phyloP scores from a whole-genome alignment of 92 coral and sea anemone genomes.

The Meandrina meandrites region DNA sequence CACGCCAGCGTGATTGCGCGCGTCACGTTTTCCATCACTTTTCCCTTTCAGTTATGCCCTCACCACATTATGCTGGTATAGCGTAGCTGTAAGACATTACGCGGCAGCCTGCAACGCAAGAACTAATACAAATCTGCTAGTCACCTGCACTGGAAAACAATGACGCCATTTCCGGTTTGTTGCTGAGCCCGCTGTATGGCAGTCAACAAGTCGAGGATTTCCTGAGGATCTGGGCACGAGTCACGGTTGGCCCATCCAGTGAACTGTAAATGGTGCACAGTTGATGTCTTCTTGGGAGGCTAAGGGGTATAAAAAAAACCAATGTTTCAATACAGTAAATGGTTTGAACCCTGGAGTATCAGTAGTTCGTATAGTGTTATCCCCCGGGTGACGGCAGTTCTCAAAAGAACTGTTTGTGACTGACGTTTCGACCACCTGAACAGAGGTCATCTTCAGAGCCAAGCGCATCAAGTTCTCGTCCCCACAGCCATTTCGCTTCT shows the following conservation, averaged over 20 bases:
- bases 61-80: too few species aligned
- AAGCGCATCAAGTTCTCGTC: too few species aligned
- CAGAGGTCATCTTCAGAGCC: too few species aligned
- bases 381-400: too few species aligned
- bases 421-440: too few species aligned
- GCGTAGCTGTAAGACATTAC: background rate
- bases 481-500: too few species aligned
- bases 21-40: background rate
- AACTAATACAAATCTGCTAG: background rate
- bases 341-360: too few species aligned
- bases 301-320: background rate
- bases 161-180: slow-evolving; percentile 29
- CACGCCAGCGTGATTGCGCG: background rate
- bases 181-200: slow-evolving; percentile 32
- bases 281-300: slow-evolving; percentile 14
- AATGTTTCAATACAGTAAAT: background rate
- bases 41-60: background rate
- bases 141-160: slow-evolving; percentile 48
- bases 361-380: too few species aligned
- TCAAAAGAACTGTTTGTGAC: too few species aligned
- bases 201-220: slow-evolving; percentile 20
- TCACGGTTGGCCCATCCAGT: slow-evolving; percentile 23
- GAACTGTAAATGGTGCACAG: slow-evolving; percentile 25
- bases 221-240: slow-evolving; percentile 36
- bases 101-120: background rate